Base-by-base conservation (phyloP, 2,797 vertebrate species). In the Dromococcyx pavoninus region DNA sequence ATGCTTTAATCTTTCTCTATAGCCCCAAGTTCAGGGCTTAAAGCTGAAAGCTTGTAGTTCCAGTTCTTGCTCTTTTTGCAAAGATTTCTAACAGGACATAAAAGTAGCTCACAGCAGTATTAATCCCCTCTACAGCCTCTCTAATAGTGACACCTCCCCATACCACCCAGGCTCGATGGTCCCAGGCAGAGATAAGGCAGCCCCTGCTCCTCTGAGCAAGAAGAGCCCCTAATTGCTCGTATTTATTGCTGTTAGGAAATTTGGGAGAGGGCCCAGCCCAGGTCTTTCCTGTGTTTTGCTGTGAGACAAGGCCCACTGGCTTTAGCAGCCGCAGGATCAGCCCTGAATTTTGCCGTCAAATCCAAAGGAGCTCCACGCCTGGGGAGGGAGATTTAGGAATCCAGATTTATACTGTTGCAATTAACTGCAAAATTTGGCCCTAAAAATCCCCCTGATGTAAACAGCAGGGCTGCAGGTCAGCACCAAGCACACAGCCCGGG, bases 381-480 rank as follows among this genome's bases (percentile, higher is more conserved):
- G 50, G 71, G 89, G 60, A 92, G 44, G 77, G 71, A 95, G 65
- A 37, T 41, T 48, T 62, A 54, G 78, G 72, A 91, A 82, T 87
- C 81, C 51, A 66, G 81, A 62, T 69, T 96, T 88, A 33, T 53
- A 13, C 74, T 12, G 75, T 75, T 21, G 72, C 91, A 91, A 93
- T 85, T 89, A 91, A 91, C 61, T 86, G 85, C 87, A 88, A 41
- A 94, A 96, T 95, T 74, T 91, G 93, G 92, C 72, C 81, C 81
- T 93, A 95, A 95, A 93, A 89, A 77, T 83, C 92, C 91, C 27
- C 7, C n/a, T 69, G 94, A 88, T 88, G 92, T 96, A 97, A 95
- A 95, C 87, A 92, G 81, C 74, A 6, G 74, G 75, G 89, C 86
- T 86, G 91, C 84, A 94, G 95, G 95, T 95, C 94, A 93, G 93